Evolutionary conservation across 2,888 invertebrate genomes (phyloP).

Genomic region (Eupithecia tripunctaria): DNA sequence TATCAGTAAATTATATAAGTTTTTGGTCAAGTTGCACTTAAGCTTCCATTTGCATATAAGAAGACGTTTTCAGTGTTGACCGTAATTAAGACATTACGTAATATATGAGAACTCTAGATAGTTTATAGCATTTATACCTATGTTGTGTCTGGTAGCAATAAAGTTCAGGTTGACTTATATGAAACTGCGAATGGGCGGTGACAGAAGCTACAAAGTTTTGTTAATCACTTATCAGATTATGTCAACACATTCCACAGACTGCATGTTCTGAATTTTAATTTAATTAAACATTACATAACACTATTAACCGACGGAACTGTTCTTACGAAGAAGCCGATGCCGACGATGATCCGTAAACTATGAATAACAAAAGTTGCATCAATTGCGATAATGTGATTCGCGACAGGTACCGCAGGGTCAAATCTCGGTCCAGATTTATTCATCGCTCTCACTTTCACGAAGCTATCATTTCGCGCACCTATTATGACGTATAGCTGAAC

Average conservation of each 20-base stretch:
- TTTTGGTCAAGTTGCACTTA: conserved; percentile 53
- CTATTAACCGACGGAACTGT: conserved; percentile 19
- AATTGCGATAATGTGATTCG: conserved; percentile 24
- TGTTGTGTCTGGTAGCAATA: background rate
- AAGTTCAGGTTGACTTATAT: background rate
- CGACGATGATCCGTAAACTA: background rate
- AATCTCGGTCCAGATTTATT: conserved; percentile 58
- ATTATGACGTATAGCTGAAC: conserved; percentile 46
- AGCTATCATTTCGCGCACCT: conserved; percentile 48
- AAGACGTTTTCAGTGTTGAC: conserved; percentile 53
- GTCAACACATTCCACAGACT: conserved; percentile 41
- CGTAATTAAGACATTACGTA: conserved; percentile 46
- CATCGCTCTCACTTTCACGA: conserved; percentile 77
- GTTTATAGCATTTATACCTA: background rate
- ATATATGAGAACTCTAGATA: conserved; percentile 17
- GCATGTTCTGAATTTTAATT: conserved; percentile 40
- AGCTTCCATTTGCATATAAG: conserved; percentile 59
- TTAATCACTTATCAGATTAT: conserved; percentile 33
- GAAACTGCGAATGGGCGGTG: background rate
- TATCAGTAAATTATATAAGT: conserved; percentile 55
- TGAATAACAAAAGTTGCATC: background rate
- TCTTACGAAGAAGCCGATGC: conserved; percentile 14
- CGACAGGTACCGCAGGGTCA: conserved; percentile 68
- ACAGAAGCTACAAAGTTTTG: conserved; percentile 2
- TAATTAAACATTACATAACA: conserved; percentile 46